A percentile compares a stretch with the other conserved stretches of the same genome.
Conservation (phyloP, 2,888 invertebrate species). For the Deilephila elpenor region DNA sequence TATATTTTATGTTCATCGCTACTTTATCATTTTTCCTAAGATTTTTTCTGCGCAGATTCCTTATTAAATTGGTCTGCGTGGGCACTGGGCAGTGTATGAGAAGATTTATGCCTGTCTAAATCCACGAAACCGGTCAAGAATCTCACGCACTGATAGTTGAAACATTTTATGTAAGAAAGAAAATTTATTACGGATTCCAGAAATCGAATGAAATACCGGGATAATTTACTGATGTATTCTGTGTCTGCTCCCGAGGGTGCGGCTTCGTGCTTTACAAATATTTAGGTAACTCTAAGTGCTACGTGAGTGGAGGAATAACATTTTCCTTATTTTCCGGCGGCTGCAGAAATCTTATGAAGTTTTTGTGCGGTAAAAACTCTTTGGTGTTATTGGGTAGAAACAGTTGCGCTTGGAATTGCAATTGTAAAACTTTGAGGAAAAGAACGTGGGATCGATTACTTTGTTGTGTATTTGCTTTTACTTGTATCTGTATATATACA, state of each 20-base stretch:
- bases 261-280: constrained; percentile 14
- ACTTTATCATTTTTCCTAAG: background rate
- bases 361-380: background rate
- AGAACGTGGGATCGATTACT: too few relatives aligned
- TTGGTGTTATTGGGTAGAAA: background rate
- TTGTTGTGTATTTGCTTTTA: too few relatives aligned
- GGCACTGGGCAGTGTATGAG: background rate
- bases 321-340: constrained; percentile 9
- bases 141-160: background rate
- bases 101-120: constrained; percentile 6
- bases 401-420: too few relatives aligned
- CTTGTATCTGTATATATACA: too few relatives aligned
- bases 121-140: background rate
- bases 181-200: background rate
- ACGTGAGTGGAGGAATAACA: constrained; percentile 20
- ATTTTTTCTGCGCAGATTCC: background rate
- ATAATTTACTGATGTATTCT: constrained; percentile 21
- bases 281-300: constrained; percentile 17
- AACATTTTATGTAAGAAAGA: constrained; percentile 2
- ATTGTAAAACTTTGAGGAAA: too few relatives aligned
- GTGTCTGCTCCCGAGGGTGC: background rate
- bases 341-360: background rate
- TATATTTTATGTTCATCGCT: background rate
- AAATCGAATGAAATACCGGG: constrained; percentile 9
- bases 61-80: background rate